A percentile compares a stretch with the other conserved stretches of the same genome.
phyloP scores from a whole-genome alignment of 2,113 vertebrate species.

The Chloebia gouldiae region DNA sequence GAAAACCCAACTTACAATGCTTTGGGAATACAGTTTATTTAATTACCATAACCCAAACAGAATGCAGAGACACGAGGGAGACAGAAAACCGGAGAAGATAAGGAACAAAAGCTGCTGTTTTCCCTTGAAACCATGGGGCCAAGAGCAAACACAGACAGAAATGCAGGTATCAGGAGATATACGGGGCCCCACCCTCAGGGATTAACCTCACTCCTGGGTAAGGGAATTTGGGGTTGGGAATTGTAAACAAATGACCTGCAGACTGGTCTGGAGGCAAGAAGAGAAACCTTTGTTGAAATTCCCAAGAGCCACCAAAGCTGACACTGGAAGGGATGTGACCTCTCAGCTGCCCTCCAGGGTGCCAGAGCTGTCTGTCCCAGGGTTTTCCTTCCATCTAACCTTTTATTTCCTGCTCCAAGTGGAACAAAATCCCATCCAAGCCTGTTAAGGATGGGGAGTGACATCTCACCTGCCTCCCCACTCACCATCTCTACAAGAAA shows the following conservation, averaged over 20 bases:
- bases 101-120: constrained; percentile 41
- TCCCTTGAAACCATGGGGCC: accelerated
- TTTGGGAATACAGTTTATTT: neutral
- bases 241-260: neutral
- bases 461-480: neutral
- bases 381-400: neutral
- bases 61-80: neutral
- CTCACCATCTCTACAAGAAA: accelerated
- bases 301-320: neutral
- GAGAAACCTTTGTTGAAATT: neutral
- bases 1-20: neutral
- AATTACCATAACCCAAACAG: neutral
- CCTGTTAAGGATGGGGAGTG: neutral
- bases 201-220: neutral
- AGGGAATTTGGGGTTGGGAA: accelerated
- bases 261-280: neutral
- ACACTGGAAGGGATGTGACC: accelerated
- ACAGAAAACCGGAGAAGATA: constrained; percentile 19
- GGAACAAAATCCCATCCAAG: neutral
- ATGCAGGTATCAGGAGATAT: accelerated
- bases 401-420: neutral
- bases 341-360: accelerated
- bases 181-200: neutral
- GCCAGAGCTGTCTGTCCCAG: neutral
- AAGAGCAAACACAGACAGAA: neutral